Evolutionary conservation across 2,797 vertebrate species (phyloP).

Genomic region (Hyperoplus lanceolatus): DNA sequence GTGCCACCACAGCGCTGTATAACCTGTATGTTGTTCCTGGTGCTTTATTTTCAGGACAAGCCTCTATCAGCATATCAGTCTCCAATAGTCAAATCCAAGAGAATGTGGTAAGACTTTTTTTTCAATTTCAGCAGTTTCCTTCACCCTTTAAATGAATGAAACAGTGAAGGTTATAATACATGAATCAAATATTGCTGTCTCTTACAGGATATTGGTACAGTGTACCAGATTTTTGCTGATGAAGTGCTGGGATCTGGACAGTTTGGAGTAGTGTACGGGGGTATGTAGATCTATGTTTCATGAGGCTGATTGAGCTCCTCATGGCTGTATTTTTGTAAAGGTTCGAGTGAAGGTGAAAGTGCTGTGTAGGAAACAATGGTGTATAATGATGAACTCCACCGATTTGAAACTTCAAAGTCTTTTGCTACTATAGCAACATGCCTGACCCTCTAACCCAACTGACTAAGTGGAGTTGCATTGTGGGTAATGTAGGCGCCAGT

Average conservation of each 20-base stretch:
- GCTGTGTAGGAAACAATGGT: neutral
- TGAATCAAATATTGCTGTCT: slow-evolving; percentile 7
- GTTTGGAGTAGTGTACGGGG: slow-evolving; percentile 93
- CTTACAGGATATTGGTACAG: slow-evolving; percentile 90
- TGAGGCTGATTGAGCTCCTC: neutral
- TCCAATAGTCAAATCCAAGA: slow-evolving; percentile 94
- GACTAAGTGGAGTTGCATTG: neutral
- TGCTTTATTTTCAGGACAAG: slow-evolving; percentile 86
- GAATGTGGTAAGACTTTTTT: slow-evolving; percentile 87
- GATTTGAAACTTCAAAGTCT: neutral
- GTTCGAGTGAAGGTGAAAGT: neutral
- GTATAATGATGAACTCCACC: neutral
- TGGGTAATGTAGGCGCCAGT: neutral
- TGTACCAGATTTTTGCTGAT: slow-evolving; percentile 94
- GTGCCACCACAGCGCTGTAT: neutral
- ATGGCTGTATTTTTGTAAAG: neutral
- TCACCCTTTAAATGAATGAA: neutral
- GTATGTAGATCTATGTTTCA: slow-evolving; percentile 65
- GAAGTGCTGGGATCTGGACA: slow-evolving; percentile 93
- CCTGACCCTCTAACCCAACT: neutral
- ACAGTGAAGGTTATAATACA: slow-evolving; percentile 11
- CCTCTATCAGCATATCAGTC: slow-evolving; percentile 92
- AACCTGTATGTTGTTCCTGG: slow-evolving; percentile 17
- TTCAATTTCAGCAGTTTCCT: neutral
- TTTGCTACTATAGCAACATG: neutral